phyloP scores from a whole-genome alignment of 1,140 invertebrate genomes.

The Sipha flava region DNA sequence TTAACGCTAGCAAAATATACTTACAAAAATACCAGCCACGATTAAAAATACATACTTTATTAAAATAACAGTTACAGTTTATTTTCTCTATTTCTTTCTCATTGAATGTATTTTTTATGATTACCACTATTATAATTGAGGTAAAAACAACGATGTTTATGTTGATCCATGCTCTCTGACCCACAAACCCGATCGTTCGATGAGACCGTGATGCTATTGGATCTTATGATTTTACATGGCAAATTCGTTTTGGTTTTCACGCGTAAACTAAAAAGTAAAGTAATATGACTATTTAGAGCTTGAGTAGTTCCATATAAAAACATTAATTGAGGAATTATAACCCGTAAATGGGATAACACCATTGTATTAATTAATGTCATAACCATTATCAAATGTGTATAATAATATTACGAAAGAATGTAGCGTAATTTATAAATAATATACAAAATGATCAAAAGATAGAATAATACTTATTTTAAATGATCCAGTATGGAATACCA shows the following conservation, averaged over 20 bases:
- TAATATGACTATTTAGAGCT: background rate
- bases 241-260: conserved; percentile 6
- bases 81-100: background rate
- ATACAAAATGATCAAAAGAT: background rate
- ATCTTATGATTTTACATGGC: conserved; percentile 16
- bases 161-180: conserved; percentile 12
- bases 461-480: background rate
- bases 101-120: background rate
- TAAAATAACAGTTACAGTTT: background rate
- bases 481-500: background rate
- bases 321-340: background rate
- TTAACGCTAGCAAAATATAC: background rate
- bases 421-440: background rate
- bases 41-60: background rate
- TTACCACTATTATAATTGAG: background rate
- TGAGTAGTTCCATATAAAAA: background rate
- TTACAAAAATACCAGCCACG: background rate
- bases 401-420: background rate
- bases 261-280: background rate
- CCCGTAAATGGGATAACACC: too few species aligned
- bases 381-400: background rate
- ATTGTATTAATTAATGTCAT: too few species aligned
- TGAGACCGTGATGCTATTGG: background rate
- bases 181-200: conserved; percentile 19
- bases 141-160: background rate